Base-by-base conservation (phyloP, 2,888 invertebrate species). In the Strigamia transsilvanica region DNA sequence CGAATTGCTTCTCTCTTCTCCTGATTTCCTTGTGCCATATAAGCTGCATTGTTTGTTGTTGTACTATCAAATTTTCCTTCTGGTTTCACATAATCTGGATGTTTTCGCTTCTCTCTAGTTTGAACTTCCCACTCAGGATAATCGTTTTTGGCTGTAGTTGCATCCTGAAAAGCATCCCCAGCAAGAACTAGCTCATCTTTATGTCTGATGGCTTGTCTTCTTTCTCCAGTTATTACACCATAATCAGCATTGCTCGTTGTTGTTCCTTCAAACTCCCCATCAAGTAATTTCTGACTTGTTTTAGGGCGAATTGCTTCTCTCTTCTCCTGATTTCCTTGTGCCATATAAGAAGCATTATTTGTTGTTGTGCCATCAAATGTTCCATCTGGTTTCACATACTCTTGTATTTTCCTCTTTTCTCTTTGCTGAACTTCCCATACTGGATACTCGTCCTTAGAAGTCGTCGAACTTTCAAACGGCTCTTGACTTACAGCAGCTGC, bases 71-170 rank as follows among this genome's bases (percentile, higher is more conserved):
- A 61, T 10, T 13, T 34, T 41, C 80, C 80, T 41, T 80, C 56
- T 56, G 80, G 80, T 56, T 34, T 23, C 7, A 81, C 41, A 61
- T 81, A 81, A 2, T 56, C 61, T 32, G 61, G n/a, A n/a, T 2
- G 27, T 12, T 41, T 13, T 23, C 81, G 27, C 13, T n/a, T 81
- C 38, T 61, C 27, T 56, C 56, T 51, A 12, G 32, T 6, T 12
- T 38, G 10, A 34, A 81, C 66, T 32, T 81, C 42, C 81, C 81
- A 81, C 7, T 51, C 34, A n/a, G 34, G 81, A 23, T 66, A 81
- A 81, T 81, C 81, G 9, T 56, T n/a, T 56, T 23, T 56, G 15
- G n/a, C 12, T 56, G 80, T 80, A 46, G 80, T 80, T 18, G 27
- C 61, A 18, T 51, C 80, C n/a, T 80, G 51, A 51, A 80, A 56